Evolutionary conservation across 2,113 vertebrate species (phyloP), one percentile per base, ranked within the genome.

Genomic region (Verasper variegatus): DNA sequence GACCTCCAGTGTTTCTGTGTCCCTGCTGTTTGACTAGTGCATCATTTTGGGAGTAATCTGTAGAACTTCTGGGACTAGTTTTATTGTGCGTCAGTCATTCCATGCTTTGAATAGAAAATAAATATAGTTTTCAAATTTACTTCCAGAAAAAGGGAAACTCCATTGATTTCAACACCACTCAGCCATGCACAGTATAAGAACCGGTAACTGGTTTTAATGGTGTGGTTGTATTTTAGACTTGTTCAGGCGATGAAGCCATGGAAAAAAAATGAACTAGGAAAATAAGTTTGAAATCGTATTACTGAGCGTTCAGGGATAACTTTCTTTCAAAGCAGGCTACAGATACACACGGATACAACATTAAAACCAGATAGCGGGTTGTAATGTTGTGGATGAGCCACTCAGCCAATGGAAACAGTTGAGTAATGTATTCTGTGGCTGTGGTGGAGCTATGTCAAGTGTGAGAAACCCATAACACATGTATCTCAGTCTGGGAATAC

Each of bases 21-120:
- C 61, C 70, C 27, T 63, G 69, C 67, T 79, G 37, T 76, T 77
- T 71, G 74, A 45, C 42, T 45, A 14, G 42, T 4, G 65, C 52
- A 61, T 37, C 35, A 10, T 37, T 37, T 37, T 9, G 1, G 9
- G 35, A 8, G 68, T 61, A 54, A 65, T 75, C 58, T 82, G 62
- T 49, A 54, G 17, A 21, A 21, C 26, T 45, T 17, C 24, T 37
- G 68, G 26, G 45, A 65, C 42, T 56, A 54, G 40, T 57, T 78
- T 69, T 52, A 67, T 59, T 70, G 21, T 67, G 21, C 1, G 3
- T 35, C 59, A 23, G 51, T 67, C 42, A 49, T 59, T 74, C 56
- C 2, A 17, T 27, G 27, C 23, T 70, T 51, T 71, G 42, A 37
- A 63, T 15, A 26, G 14, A 20, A 37, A 60, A 27, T 5, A 37